Evolutionary conservation across 2,888 invertebrate genomes (phyloP), one percentile per base, ranked within the genome.

Genomic region (Chalcis sispes): DNA sequence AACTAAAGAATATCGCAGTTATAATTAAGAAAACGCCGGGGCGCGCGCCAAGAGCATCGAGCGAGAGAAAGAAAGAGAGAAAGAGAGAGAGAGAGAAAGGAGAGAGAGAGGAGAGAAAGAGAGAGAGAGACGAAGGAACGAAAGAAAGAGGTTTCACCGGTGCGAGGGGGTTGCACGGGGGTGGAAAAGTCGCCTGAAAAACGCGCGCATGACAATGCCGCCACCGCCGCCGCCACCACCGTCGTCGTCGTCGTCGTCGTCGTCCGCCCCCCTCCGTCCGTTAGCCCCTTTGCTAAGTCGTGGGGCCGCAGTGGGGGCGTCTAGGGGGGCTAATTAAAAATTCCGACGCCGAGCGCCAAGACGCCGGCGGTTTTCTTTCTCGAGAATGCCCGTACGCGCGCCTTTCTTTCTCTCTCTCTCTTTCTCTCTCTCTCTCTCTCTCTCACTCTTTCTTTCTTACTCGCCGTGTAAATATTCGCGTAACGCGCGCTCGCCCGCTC

Each of bases 201-300:
- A 87, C 86, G 86, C 86, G 88, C 88, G 89, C 89, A 89, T 88
- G 89, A 89, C 89, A 89, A 89, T 89, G 88, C 87, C 79, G 75
- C 75, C 80, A 83, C 81, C 80, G 40, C 42, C 52, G 36, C 54
- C 13, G 29, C 81, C 79, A 23, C 83, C 78, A 81, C 79, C 77
- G 71, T 70, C 76, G 4, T 77, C 59, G 72, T 69, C 75, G 48
- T 48, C 59, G 23, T 40, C 56, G 36, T 54, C 13, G 23, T 29
- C 58, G 27, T 46, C 13, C 42, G 1, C 67, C 29, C 58, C 56
- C 20, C 64, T 50, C 50, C 18, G n/a, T 40, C 23, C 32, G 13
- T 15, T 18, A 13, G 27, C 5, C 13, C 40, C 27, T 54, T 66
- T 23, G 54, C n/a, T n/a, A n/a, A n/a, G n/a, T n/a, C n/a, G 40